Evolutionary conservation across 2,888 invertebrate genomes (phyloP), one percentile per base, ranked within the genome.

Genomic region (Macrophya annulata): DNA sequence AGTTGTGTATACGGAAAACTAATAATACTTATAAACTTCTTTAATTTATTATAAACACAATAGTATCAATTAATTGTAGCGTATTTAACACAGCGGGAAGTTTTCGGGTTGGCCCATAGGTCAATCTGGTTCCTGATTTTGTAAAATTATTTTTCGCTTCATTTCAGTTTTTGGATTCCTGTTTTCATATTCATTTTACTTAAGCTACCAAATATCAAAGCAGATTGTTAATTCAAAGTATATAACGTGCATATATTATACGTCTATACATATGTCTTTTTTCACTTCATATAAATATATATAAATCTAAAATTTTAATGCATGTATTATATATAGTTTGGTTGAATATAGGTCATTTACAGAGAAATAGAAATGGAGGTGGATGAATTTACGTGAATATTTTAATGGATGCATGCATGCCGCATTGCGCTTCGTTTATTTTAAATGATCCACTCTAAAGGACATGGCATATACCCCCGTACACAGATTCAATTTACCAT

Each of bases 391-490:
- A 43, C 72, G 72, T 45, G 43, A 6, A 72, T 72, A 72, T 72
- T 72, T 72, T 72, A 72, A 72, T 72, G 72, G 45, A 72, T 72
- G 72, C 72, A 71, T 71, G 62, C 62, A 68, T 68, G 72, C 72
- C 72, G 72, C 72, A 45, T 8, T 72, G 72, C 45, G 72, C 72
- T 72, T 72, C 72, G 72, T 72, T 72, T 72, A 72, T 72, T 72
- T 72, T 72, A 72, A 72, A 72, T 72, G 72, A 72, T 72, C 72
- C 72, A 72, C 43, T 72, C 72, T 72, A 21, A 45, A 72, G 45
- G 45, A 45, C 72, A 72, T 72, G 72, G 72, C 45, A 37, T 68
- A 31, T 68, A n/a, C n/a, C 37, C 37, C 31, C 31, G 31, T 31
- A 31, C 31, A 31, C 3, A 31, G 17, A 72, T 72, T 72, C 72